Percentiles rank a stretch among this genome's conserved stretches.
phyloP scores from a whole-genome alignment of 2,113 vertebrate genomes.

The Thinocorus orbignyianus region DNA sequence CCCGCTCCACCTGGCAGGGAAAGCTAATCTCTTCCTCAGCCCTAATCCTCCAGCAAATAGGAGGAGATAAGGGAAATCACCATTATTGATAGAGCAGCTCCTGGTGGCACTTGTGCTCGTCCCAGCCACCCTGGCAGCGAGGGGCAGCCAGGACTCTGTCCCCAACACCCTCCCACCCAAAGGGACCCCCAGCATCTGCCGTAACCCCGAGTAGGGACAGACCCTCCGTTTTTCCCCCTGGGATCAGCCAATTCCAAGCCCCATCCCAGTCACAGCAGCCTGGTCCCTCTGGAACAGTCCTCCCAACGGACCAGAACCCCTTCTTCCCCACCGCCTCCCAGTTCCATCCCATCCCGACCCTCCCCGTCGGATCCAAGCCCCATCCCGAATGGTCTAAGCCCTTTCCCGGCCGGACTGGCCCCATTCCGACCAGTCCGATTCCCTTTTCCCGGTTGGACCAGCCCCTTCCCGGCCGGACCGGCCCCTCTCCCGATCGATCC shows the following conservation, averaged over 20 bases:
- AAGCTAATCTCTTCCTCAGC: conserved; percentile 34
- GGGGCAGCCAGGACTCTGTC: not conserved
- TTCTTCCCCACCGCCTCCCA: not conserved
- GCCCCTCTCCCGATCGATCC: not conserved
- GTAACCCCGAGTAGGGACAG: not conserved
- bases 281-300: not conserved
- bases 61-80: conserved; percentile 54
- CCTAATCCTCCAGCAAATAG: conserved; percentile 62
- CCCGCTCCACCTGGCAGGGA: not conserved
- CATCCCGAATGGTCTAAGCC: not conserved
- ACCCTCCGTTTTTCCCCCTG: fast-evolving
- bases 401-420: not conserved
- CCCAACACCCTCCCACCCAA: not conserved
- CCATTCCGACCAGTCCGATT: too few species aligned
- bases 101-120: not conserved
- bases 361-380: not conserved
- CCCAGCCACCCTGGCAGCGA: not conserved
- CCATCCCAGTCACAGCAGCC: not conserved
- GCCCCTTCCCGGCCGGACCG: not conserved
- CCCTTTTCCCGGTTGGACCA: not conserved
- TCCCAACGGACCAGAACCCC: not conserved
- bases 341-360: not conserved
- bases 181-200: not conserved
- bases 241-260: not conserved
- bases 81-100: conserved; percentile 11